phyloP scores from a whole-genome alignment of 1,140 invertebrate genomes.

The Drosophila pseudoananassae region DNA sequence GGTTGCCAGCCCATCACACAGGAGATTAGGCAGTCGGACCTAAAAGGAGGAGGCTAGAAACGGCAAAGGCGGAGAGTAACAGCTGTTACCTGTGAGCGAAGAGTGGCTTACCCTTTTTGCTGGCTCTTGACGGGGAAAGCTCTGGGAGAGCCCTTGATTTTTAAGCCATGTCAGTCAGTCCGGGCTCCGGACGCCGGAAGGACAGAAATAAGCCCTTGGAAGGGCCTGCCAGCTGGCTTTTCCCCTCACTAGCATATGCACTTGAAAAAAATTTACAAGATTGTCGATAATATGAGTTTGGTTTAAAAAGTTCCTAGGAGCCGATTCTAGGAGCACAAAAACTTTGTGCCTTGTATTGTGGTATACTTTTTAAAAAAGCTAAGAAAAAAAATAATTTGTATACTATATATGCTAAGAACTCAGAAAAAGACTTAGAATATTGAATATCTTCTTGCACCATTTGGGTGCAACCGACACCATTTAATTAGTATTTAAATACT shows the following conservation, averaged over 20 bases:
- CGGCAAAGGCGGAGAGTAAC: constrained; percentile 36
- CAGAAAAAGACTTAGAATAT: no score
- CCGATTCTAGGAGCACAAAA: no score
- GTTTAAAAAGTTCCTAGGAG: no score
- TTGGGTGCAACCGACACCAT: no score
- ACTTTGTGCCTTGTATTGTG: no score
- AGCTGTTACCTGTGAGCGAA: constrained; percentile 58
- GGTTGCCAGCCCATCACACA: constrained; percentile 70
- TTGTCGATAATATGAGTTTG: no score
- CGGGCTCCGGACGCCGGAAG: constrained; percentile 19
- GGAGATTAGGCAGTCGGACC: constrained; percentile 67
- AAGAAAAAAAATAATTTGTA: no score
- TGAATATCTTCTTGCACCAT: no score
- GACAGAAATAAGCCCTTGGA: constrained; percentile 49
- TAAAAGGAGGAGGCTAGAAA: constrained; percentile 5
- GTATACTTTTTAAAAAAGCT: no score
- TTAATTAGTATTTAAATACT: no score
- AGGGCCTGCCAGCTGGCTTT: constrained; percentile 14
- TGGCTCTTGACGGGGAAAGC: constrained; percentile 19
- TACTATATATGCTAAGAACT: no score
- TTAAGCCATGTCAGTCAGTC: constrained; percentile 73
- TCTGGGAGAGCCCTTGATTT: constrained; percentile 58
- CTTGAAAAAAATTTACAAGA: not conserved
- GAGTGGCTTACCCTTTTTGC: constrained; percentile 64
- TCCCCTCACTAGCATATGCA: constrained; percentile 2